phyloP scores from a whole-genome alignment of 2,797 vertebrate genomes.

The Xyrichtys novacula region DNA sequence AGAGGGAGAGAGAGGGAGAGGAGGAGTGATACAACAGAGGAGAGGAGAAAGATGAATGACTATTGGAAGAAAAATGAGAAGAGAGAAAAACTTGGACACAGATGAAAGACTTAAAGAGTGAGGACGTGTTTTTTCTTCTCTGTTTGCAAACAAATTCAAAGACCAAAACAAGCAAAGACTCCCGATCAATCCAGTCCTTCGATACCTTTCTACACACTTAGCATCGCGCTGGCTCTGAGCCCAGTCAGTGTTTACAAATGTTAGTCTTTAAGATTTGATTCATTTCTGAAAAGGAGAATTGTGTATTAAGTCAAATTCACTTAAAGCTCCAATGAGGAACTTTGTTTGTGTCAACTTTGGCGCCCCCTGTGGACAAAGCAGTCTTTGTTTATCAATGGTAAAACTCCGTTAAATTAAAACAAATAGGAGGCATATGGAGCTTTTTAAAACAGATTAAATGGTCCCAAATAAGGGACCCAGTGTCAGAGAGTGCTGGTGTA shows the following conservation, averaged over 20 bases:
- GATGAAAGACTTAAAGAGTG: background rate
- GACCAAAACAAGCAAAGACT: background rate
- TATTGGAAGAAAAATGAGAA: background rate
- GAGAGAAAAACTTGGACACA: slow-evolving; percentile 5
- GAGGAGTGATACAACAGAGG: background rate
- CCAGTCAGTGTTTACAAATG: background rate
- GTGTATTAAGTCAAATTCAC: too few species aligned
- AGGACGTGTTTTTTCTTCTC: background rate
- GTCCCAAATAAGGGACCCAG: too few species aligned
- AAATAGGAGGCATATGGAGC: too few species aligned
- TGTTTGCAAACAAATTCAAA: background rate
- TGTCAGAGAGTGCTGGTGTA: too few species aligned
- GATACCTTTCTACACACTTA: background rate
- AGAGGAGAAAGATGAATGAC: background rate
- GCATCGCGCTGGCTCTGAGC: background rate
- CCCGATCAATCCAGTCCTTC: background rate
- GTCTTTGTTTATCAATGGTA: too few species aligned
- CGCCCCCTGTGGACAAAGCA: too few species aligned
- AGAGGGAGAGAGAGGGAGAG: background rate
- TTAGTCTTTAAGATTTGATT: background rate
- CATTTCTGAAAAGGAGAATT: too few species aligned
- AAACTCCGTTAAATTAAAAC: too few species aligned
- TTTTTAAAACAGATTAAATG: too few species aligned
- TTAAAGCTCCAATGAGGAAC: too few species aligned
- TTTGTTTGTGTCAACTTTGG: too few species aligned